Base-by-base conservation (phyloP, 2,113 vertebrate species). In the Seriola rivoliana region DNA sequence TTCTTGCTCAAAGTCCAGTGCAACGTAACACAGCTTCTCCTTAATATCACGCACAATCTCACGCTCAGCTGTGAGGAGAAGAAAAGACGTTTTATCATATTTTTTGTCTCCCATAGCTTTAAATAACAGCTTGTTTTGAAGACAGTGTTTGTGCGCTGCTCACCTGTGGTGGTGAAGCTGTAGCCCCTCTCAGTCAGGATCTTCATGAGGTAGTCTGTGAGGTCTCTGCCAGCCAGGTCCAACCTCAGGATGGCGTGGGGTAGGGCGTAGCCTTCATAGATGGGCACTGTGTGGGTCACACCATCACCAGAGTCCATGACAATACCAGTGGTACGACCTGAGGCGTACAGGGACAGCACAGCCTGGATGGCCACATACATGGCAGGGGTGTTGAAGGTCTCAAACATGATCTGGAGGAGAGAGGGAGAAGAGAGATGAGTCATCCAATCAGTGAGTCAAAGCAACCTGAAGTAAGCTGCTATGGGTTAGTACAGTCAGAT, bases 131-230 rank as follows among this genome's bases (percentile, higher is more conserved):
- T 60, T 5, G 8, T 21, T 38, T 40, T 13, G 0, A 3, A 54
- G 2, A 4, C 4, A 3, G 9, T 8, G 12, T 23, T 13, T 40
- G 3, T 6, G 11, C 13, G 8, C 81, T 21, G 10, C 85, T 23
- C 21, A 93, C 93, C 93, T 36, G 98, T 99, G 91, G 98, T 99
- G 85, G 97, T 99, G 93, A 99, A 99, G 93, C 95, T 98, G 94
- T 99, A 96, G 89, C 98, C 97, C n/a, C 98, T 96, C 95, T 99
- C 97, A 0, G 98, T 99, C 85, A 99, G 95, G 93, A 99, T 98
- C 97, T 99, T 99, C 97, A 98, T 98, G 97, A 99, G 98, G 97
- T 99, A 99, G 96, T 99, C 98, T 7, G 98, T 99, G 95, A 99
- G 96, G 95, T 99, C 97, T 89, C 98, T 96, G 92, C 98, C 98